Base-by-base conservation (phyloP, 1,140 invertebrate species). In the Mylabris phalerata region DNA sequence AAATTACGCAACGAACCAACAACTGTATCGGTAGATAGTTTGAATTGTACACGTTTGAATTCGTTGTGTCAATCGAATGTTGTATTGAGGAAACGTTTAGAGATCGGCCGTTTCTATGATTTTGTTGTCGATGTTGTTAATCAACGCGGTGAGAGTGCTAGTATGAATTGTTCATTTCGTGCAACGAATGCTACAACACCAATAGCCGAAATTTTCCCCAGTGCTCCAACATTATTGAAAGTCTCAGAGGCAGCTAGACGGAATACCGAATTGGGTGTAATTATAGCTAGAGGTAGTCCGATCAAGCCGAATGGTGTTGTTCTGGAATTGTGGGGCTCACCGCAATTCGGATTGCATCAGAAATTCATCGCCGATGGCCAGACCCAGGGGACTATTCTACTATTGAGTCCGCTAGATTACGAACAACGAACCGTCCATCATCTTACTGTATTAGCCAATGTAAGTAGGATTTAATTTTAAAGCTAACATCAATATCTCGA, bases 341-440 rank as follows among this genome's bases (percentile, higher is more conserved):
- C 83, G 11, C 77, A 84, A 41, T 92, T 90, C 73, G 86, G 85
- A 48, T 86, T 92, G 60, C 79, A 84, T 52, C 88, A 92, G 67
- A 81, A 84, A 59, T 82, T 89, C 61, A 83, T 87, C 43, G 83
- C 84, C 24, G 78, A 80, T 5, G 84, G 87, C 69, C 82, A 81
- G 45, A 89, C 86, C 24, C 84, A 88, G 71, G 88, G 86, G 41
- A 84, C 86, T 2, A 85, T 92, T 67, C 83, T 85, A 55, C 73
- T 92, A 11, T 78, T 85, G 27, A 85, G 85, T 19, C 80, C 84
- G 61, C 74, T 93, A 51, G 91, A 93, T 75, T 93, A 91, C 68
- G 91, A 93, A 68, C 87, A 82, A 26, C 86, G 89, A 74, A 88
- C 89, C 47, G 88, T 92, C 80, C 90, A 91, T 73, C 86, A 86